phyloP scores from a whole-genome alignment of 2,113 vertebrate genomes.

The Nycticryphes semicollaris region DNA sequence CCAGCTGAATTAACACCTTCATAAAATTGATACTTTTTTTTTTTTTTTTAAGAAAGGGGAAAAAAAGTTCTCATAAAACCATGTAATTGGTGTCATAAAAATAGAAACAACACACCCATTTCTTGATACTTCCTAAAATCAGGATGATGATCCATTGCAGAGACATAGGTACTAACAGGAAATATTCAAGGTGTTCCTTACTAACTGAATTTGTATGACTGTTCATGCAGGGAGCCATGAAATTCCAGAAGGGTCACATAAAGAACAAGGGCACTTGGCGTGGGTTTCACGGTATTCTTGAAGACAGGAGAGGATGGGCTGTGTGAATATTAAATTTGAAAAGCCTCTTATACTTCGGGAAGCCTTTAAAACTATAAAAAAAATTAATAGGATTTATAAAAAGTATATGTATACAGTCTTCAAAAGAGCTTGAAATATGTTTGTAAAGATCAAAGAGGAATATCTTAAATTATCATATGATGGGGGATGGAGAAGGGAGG shows the following conservation, averaged over 20 bases:
- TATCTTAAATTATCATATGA: neutral
- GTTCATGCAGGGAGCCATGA: neutral
- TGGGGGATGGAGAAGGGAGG: neutral
- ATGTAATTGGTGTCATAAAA: neutral
- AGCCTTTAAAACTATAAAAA: conserved; percentile 52
- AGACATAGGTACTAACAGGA: neutral
- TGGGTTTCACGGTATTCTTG: neutral
- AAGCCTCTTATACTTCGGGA: conserved; percentile 12
- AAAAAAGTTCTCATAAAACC: neutral
- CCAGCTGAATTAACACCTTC: neutral
- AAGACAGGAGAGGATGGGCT: neutral
- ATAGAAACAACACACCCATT: neutral
- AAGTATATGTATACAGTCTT: neutral
- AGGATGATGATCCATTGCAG: neutral
- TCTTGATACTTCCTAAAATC: neutral
- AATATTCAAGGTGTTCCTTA: neutral
- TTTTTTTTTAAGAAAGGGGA: neutral
- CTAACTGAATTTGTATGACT: neutral
- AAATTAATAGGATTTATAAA: neutral
- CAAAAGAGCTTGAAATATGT: conserved; percentile 25
- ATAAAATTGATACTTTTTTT: neutral
- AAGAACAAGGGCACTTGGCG: neutral
- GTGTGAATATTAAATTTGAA: conserved; percentile 35
- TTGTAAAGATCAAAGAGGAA: conserved; percentile 24
- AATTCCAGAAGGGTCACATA: neutral